These are phyloP conservation scores for Conomelus anceps DNA, from an alignment of 2,888 invertebrate genomes.

Conservation along the genomic window DNA sequence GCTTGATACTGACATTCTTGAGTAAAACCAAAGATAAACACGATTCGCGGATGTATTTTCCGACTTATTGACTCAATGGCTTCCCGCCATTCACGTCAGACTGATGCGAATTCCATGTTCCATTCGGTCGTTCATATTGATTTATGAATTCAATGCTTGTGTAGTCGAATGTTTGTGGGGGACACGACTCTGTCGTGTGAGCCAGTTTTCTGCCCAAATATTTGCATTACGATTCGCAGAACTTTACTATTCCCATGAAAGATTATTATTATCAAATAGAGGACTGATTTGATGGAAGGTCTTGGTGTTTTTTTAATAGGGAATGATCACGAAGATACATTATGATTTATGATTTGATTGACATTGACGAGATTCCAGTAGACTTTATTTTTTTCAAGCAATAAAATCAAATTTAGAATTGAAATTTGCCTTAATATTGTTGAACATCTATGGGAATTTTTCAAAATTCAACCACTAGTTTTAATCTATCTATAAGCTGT, in stretches of 20 bases:
- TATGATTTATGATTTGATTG: no score
- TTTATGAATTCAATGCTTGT: background rate
- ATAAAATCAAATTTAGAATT: no score
- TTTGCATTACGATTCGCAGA: background rate
- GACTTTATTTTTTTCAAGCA: no score
- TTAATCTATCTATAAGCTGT: no score
- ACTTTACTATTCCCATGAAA: background rate
- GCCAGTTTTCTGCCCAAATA: background rate
- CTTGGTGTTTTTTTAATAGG: no score
- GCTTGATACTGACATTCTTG: background rate
- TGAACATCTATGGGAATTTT: no score
- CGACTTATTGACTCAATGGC: background rate
- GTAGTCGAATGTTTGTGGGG: background rate
- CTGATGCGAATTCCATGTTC: background rate
- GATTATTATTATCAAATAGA: background rate
- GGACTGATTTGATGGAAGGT: background rate
- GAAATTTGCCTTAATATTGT: no score
- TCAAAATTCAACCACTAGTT: no score
- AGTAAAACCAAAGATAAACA: background rate
- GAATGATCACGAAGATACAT: no score
- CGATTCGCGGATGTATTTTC: background rate
- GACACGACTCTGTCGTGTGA: background rate
- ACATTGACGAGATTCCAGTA: no score
- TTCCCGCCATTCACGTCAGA: background rate
- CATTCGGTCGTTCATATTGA: background rate